Percentiles rank a stretch among this genome's conserved stretches.
Conservation (phyloP, 2,888 invertebrate genomes). For the Leucophenga montana region DNA sequence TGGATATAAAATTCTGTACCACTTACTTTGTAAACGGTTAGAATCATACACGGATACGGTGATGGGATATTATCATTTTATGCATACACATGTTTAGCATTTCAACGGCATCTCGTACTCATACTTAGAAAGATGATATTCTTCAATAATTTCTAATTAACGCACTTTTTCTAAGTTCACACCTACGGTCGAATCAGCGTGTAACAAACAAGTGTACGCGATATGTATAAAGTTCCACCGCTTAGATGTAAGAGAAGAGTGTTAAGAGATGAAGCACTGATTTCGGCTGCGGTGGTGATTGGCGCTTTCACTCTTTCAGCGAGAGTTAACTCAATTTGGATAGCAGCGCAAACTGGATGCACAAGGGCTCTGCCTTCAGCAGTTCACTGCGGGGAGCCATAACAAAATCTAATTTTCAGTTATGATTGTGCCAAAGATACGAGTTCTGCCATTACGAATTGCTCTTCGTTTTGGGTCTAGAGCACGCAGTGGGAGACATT, state of each 20-base stretch:
- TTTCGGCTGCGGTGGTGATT: not conserved
- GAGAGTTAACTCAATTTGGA: slow-evolving; percentile 24
- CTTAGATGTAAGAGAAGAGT: too few species aligned
- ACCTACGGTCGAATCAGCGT: not conserved
- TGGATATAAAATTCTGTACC: too few species aligned
- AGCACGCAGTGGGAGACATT: slow-evolving; percentile 16
- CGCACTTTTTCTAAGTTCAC: slow-evolving; percentile 12
- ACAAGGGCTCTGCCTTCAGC: not conserved
- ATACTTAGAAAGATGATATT: too few species aligned
- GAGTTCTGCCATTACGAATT: slow-evolving; percentile 56
- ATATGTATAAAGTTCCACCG: not conserved
- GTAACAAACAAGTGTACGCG: slow-evolving; percentile 2
- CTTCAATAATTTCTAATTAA: slow-evolving; percentile 20
- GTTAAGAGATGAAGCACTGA: too few species aligned
- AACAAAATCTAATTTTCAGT: slow-evolving; percentile 21
- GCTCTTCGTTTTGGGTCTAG: not conserved
- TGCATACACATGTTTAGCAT: too few species aligned
- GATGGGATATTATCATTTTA: too few species aligned
- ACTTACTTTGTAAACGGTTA: too few species aligned
- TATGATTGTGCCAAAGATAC: slow-evolving; percentile 63
- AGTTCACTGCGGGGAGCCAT: slow-evolving; percentile 18
- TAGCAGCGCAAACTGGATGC: slow-evolving; percentile 17
- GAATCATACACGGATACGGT: too few species aligned
- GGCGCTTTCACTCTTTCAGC: not conserved
- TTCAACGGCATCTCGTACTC: too few species aligned